A percentile compares a stretch with the other conserved stretches of the same genome.
phyloP scores from a whole-genome alignment of 2,797 vertebrate species.

The Dromococcyx pavoninus region DNA sequence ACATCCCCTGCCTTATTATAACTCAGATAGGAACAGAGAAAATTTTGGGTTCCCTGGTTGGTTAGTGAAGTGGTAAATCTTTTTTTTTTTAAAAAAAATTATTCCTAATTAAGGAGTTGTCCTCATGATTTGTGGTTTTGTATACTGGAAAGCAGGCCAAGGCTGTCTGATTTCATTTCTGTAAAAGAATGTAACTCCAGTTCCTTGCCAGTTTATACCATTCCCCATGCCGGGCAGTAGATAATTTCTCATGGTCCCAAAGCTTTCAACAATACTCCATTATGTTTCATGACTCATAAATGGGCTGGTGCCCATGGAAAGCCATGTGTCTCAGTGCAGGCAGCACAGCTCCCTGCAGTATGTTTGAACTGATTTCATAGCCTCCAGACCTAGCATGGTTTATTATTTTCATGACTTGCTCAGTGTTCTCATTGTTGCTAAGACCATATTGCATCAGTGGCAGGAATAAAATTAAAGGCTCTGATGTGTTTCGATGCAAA shows the following conservation, averaged over 20 bases:
- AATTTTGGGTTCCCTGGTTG: constrained; percentile 6
- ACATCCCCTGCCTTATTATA: not conserved
- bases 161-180: constrained; percentile 76
- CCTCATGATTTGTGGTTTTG: constrained; percentile 53
- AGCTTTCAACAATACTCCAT: constrained; percentile 78
- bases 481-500: not conserved
- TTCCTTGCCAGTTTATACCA: constrained; percentile 75
- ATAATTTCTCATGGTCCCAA: constrained; percentile 77
- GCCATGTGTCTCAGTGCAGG: constrained; percentile 72
- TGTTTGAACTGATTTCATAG: constrained; percentile 72
- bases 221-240: constrained; percentile 72
- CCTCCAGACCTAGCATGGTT: constrained; percentile 66
- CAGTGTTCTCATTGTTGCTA: constrained; percentile 60
- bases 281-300: constrained; percentile 78
- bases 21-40: not conserved
- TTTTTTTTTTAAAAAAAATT: constrained; percentile 13
- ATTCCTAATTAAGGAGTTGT: constrained; percentile 45
- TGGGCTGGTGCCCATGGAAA: constrained; percentile 77
- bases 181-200: constrained; percentile 68
- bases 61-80: constrained; percentile 22
- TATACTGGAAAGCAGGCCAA: constrained; percentile 56
- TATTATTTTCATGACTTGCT: constrained; percentile 69
- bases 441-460: constrained; percentile 50
- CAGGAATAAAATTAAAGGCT: constrained; percentile 56
- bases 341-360: constrained; percentile 71